Percentiles rank a stretch among this genome's conserved stretches.
phyloP scores from a whole-genome alignment of 2,888 invertebrate species.

The Phaedon cochleariae region DNA sequence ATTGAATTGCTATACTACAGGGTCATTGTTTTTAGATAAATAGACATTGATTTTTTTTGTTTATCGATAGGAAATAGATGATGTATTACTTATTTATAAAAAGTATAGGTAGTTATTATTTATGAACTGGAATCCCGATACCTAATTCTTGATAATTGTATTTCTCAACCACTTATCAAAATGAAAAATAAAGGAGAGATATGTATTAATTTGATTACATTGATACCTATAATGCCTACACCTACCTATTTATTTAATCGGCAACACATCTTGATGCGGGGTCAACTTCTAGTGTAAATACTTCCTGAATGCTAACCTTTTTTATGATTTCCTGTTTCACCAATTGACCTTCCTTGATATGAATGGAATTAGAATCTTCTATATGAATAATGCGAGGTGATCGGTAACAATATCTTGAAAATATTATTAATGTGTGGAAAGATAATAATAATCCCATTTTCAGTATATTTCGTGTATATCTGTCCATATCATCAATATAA shows the following conservation, averaged over 20 bases:
- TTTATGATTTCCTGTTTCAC: conserved; percentile 13
- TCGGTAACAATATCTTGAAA: not conserved
- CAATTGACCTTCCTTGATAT: conserved; percentile 12
- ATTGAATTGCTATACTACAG: not conserved
- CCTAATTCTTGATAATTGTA: too few relatives aligned
- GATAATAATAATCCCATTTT: too few relatives aligned
- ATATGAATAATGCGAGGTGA: not conserved
- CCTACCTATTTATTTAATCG: not conserved
- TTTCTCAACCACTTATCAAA: too few relatives aligned
- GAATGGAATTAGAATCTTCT: too few relatives aligned
- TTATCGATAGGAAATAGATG: not conserved
- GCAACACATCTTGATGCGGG: not conserved
- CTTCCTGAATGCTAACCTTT: conserved; percentile 4
- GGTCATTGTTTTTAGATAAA: not conserved
- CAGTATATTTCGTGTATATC: too few relatives aligned
- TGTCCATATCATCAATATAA: too few relatives aligned
- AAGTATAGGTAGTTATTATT: too few relatives aligned
- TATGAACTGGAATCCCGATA: too few relatives aligned
- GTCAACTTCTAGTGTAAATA: conserved; percentile 10
- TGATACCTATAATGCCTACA: not conserved
- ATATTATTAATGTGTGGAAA: not conserved
- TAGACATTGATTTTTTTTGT: not conserved
- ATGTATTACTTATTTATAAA: too few relatives aligned
- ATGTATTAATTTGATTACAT: too few relatives aligned
- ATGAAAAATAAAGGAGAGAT: too few relatives aligned